phyloP scores from a whole-genome alignment of 2,888 invertebrate species.

The Sycophila texana region DNA sequence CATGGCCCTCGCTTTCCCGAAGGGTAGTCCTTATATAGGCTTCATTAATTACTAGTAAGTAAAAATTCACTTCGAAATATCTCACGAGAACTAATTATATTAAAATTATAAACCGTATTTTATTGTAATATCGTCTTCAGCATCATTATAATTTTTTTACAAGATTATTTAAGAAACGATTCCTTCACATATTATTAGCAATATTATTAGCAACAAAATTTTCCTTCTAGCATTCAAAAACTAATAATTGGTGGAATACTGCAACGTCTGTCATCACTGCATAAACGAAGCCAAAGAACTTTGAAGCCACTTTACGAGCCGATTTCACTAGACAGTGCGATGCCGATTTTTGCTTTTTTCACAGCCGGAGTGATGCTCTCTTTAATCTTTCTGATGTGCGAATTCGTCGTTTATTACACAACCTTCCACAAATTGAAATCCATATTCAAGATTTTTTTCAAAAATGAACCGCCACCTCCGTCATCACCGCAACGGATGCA shows the following conservation, averaged over 20 bases:
- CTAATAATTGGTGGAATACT: conserved; percentile 18
- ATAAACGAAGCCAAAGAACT: neutral
- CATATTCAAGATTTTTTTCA: no score
- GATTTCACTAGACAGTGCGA: neutral
- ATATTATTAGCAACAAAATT: neutral
- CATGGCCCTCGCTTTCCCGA: conserved; percentile 32
- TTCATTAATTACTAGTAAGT: conserved; percentile 42
- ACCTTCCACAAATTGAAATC: no score
- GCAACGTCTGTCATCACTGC: neutral
- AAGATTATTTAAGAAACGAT: neutral
- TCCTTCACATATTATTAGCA: neutral
- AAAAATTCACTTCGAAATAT: neutral
- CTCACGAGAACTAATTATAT: neutral
- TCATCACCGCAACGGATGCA: no score
- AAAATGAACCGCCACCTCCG: no score
- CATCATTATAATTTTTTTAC: neutral
- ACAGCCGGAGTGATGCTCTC: conserved; percentile 22
- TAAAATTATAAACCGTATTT: neutral
- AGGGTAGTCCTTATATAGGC: conserved; percentile 40
- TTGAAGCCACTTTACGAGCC: neutral
- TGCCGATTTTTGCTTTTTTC: conserved; percentile 24
- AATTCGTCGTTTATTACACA: conserved; percentile 8
- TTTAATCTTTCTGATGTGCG: conserved; percentile 29
- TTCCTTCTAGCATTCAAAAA: conserved; percentile 30
- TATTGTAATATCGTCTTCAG: neutral